These are phyloP conservation scores for Cybosia mesomella DNA, from an alignment of 2,888 invertebrate genomes.

Conservation along the genomic window DNA sequence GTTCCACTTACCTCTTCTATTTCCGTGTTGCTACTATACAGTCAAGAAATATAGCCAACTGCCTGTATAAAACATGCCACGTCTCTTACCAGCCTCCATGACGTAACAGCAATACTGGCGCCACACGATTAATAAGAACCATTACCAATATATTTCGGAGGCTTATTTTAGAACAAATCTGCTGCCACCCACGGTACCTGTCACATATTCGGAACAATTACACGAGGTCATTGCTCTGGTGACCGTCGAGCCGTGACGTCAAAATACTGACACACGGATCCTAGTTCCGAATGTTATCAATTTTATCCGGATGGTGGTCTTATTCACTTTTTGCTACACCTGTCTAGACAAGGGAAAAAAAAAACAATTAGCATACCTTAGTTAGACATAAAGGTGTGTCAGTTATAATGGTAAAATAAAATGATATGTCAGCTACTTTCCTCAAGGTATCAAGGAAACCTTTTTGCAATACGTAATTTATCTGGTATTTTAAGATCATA, in stretches of 20 bases:
- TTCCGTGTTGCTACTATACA: background rate
- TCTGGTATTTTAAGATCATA: background rate
- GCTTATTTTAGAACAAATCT: slow-evolving; percentile 41
- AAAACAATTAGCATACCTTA: slow-evolving; percentile 16
- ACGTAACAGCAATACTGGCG: slow-evolving; percentile 29
- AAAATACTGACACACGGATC: slow-evolving; percentile 62
- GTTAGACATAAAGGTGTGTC: slow-evolving; percentile 7
- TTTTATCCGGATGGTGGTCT: slow-evolving; percentile 31
- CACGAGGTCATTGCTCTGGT: slow-evolving; percentile 69
- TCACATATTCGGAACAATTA: slow-evolving; percentile 78
- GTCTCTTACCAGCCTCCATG: slow-evolving; percentile 7
- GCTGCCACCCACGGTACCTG: slow-evolving; percentile 61
- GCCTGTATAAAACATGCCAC: background rate
- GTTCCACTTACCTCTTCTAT: background rate
- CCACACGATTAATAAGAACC: slow-evolving; percentile 25
- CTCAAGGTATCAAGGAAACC: background rate
- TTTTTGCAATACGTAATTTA: background rate
- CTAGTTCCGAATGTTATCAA: slow-evolving; percentile 42
- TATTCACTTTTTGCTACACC: slow-evolving; percentile 15
- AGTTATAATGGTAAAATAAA: background rate
- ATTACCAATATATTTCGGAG: slow-evolving; percentile 23
- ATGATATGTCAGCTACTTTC: background rate
- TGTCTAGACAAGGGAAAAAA: background rate
- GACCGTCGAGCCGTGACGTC: slow-evolving; percentile 68
- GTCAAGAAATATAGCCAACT: slow-evolving; percentile 3